phyloP scores from a whole-genome alignment of 37 sponge, comb jelly and placozoan genomes.

The Halichondria panicea region DNA sequence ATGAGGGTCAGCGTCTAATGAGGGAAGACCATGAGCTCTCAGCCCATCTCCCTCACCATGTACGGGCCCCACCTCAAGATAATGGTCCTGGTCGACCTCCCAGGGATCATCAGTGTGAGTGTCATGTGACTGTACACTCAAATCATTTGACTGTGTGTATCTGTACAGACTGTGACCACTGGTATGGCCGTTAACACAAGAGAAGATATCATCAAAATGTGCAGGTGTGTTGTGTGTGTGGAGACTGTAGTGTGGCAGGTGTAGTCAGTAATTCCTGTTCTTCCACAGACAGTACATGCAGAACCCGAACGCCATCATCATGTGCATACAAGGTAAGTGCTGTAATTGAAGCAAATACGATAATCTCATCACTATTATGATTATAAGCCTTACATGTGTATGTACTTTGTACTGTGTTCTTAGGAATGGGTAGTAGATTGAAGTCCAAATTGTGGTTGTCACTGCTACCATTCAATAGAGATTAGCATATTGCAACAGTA shows the following conservation, averaged over 20 bases:
- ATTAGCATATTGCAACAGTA: too few species aligned
- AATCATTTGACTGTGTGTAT: too few species aligned
- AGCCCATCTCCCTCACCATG: slow-evolving; percentile 85
- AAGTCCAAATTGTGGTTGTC: too few species aligned
- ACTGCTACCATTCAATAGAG: too few species aligned
- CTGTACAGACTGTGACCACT: slow-evolving; percentile 82
- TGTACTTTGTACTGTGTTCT: too few species aligned
- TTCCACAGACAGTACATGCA: slow-evolving; percentile 73
- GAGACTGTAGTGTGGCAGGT: neutral
- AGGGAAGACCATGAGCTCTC: slow-evolving; percentile 73
- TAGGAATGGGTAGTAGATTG: too few species aligned
- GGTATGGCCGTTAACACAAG: slow-evolving; percentile 93
- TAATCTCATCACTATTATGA: too few species aligned
- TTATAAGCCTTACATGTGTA: too few species aligned
- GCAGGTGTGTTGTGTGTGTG: slow-evolving; percentile 40
- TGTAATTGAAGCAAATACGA: too few species aligned
- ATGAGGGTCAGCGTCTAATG: slow-evolving; percentile 77
- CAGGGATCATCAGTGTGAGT: slow-evolving; percentile 93
- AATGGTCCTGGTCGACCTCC: slow-evolving; percentile 96
- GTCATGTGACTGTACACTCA: too few species aligned
- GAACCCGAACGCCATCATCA: slow-evolving; percentile 97
- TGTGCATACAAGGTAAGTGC: slow-evolving; percentile 95
- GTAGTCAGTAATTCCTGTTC: neutral
- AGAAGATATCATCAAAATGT: slow-evolving; percentile 83
- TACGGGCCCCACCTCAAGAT: slow-evolving; percentile 92